Evolutionary conservation across 1,140 invertebrate species (phyloP), one percentile per base, ranked within the genome.

Genomic region (Drosophila murphyi): DNA sequence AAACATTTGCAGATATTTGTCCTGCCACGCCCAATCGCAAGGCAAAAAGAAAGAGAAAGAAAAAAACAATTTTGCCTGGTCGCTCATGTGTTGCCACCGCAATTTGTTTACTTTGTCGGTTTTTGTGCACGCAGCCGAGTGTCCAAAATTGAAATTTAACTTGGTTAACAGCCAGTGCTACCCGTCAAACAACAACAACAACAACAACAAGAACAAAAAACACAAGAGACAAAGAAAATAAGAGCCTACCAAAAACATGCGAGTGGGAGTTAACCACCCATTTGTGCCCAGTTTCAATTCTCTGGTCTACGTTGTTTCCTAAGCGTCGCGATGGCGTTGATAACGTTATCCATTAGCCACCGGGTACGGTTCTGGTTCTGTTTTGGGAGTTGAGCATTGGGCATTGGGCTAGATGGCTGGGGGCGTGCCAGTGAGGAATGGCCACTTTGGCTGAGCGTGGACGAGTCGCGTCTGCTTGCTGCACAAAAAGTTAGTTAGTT

Each of bases 91-190:
- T 76, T 82, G 80, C 76, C 78, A 82, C 79, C 79, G 79, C 80
- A 82, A 82, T 82, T 82, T 82, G 80, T 82, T 82, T 82, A 82
- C 80, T 82, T 82, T 76, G 75, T 82, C 80, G 80, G 80, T 82
- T 82, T 82, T 82, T 82, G 80, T 82, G 80, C 74, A 82, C 80
- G 76, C 80, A 77, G 76, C 72, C 80, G 76, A 83, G 80, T 83
- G 80, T 82, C 73, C 72, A 83, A 82, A 82, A 82, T 82, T 82
- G 80, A 82, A 82, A 82, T 82, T 82, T 82, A 82, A 82, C 80
- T 82, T 83, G 80, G 80, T 79, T 82, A 83, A 82, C 80, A 72
- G 75, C 52, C 29, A 32, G 56, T 20, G 70, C 69, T 62, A 75
- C 64, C 63, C 59, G 63, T 51, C 71, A 60, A 20, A 20, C 20